Evolutionary conservation across 2,797 vertebrate genomes (phyloP), one percentile per base, ranked within the genome.

Genomic region (Pelobates cultripes): DNA sequence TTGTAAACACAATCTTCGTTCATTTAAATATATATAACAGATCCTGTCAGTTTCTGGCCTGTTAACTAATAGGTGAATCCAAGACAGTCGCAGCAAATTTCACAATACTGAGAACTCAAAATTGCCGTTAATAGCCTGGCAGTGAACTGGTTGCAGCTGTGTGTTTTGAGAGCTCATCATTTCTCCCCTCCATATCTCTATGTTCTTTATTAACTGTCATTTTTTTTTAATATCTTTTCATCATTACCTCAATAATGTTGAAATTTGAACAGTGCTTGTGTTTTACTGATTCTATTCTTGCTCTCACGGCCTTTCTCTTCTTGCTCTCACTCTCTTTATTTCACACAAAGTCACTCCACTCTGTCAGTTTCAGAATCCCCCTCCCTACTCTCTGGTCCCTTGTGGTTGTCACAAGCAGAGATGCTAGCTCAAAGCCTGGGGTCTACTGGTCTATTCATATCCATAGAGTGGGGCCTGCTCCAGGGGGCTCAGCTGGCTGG

Each of bases 401-500:
- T 77, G 73, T 78, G 81, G 63, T 73, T 78, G 81, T 83, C 81
- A 83, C 81, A 61, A 83, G 70, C 75, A 83, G 63, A 78, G 81
- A 78, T 70, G 73, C 75, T 83, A 61, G 72, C 43, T 76, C 44
- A 73, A 41, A 78, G 81, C 81, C 81, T 69, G 70, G 15, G 81
- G 81, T 78, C 70, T 73, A 45, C 53, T 83, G 53, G 60, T 83
- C 70, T 83, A 74, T 78, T 83, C 70, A 83, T 74, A 83, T 74
- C 75, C 53, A 74, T 55, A 6, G 43, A 61, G 75, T 47, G 15
- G 41, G 53, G 60, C 7, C 82, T 76, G 40, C 77, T 84, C 70
- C 42, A 42, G 73, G 83, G 75, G 72, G 82, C 82, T 84, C 77
- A 81, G 78, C 75, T 73, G 70, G 78, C 51, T 77, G 61, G 44